phyloP scores from a whole-genome alignment of 92 coral and sea anemone genomes.

The Zoanthus sociatus region DNA sequence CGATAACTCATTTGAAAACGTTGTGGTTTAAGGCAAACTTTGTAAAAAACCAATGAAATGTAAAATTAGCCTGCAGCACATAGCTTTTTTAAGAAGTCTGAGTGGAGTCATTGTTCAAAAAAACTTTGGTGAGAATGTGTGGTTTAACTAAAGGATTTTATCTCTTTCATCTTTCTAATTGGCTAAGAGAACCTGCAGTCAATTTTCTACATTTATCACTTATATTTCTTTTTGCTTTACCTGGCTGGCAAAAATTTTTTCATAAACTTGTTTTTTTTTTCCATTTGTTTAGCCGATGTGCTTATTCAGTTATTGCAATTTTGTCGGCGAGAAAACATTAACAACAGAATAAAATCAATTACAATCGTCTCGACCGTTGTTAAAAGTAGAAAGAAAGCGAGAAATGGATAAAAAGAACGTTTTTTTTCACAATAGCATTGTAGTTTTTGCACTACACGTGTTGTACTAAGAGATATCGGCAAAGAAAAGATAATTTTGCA shows the following conservation, averaged over 20 bases:
- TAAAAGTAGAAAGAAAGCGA: slow-evolving; percentile 12
- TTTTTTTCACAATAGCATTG: slow-evolving; percentile 68
- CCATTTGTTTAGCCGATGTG: neutral
- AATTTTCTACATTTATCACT: neutral
- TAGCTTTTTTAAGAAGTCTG: neutral
- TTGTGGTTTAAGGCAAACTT: too few species aligned
- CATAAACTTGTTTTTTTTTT: neutral
- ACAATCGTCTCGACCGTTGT: slow-evolving; percentile 12
- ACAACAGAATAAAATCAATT: slow-evolving; percentile 21
- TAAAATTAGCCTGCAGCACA: too few species aligned
- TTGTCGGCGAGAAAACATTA: neutral
- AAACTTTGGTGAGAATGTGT: neutral
- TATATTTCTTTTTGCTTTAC: neutral
- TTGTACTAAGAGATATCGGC: slow-evolving; percentile 78
- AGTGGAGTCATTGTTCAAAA: neutral
- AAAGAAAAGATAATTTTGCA: neutral
- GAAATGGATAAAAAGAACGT: slow-evolving; percentile 11
- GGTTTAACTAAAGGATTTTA: neutral
- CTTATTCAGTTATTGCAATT: neutral
- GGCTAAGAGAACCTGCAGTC: neutral
- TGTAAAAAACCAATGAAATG: too few species aligned
- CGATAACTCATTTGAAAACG: too few species aligned
- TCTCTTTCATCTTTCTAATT: neutral
- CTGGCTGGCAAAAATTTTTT: neutral
- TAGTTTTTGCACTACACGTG: slow-evolving; percentile 83